phyloP scores from a whole-genome alignment of 2,888 invertebrate genomes.

The Thelaira solivaga region DNA sequence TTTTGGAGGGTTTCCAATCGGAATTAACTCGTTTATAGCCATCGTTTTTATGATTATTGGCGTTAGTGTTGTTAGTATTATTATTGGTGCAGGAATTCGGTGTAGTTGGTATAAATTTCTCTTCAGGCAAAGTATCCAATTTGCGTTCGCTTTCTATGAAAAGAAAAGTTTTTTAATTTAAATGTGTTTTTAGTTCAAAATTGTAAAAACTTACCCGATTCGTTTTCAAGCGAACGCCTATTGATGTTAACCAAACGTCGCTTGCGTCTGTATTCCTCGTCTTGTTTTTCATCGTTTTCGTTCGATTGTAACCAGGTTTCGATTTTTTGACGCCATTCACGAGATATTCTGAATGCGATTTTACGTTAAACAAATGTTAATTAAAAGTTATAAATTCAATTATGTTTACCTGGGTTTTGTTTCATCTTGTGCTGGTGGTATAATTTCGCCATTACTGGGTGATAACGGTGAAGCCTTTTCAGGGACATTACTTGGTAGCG shows the following conservation, averaged over 20 bases:
- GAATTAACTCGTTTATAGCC: slow-evolving; percentile 82
- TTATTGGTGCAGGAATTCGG: slow-evolving; percentile 76
- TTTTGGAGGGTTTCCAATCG: slow-evolving; percentile 88
- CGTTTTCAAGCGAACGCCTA: slow-evolving; percentile 89
- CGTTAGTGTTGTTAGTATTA: slow-evolving; percentile 62
- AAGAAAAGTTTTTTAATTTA: neutral
- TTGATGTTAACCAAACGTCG: slow-evolving; percentile 82
- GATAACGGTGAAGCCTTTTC: slow-evolving; percentile 67
- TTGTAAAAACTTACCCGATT: slow-evolving; percentile 81
- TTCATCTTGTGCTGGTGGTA: slow-evolving; percentile 76
- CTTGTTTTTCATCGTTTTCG: slow-evolving; percentile 87
- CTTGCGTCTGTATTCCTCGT: slow-evolving; percentile 83
- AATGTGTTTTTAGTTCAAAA: neutral
- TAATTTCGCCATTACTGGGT: slow-evolving; percentile 65
- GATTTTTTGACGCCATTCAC: slow-evolving; percentile 93
- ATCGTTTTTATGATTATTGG: slow-evolving; percentile 69
- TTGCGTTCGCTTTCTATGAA: slow-evolving; percentile 87
- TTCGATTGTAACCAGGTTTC: slow-evolving; percentile 94
- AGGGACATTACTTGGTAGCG: slow-evolving; percentile 80
- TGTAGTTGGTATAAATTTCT: slow-evolving; percentile 77
- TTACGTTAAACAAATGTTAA: neutral
- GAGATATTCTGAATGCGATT: slow-evolving; percentile 76
- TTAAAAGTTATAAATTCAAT: neutral
- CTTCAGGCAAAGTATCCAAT: slow-evolving; percentile 87
- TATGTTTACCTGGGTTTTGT: slow-evolving; percentile 79